Percentiles rank a stretch among this genome's conserved stretches.
Conservation (phyloP, 2,113 vertebrate species). For the Penelope pileata region DNA sequence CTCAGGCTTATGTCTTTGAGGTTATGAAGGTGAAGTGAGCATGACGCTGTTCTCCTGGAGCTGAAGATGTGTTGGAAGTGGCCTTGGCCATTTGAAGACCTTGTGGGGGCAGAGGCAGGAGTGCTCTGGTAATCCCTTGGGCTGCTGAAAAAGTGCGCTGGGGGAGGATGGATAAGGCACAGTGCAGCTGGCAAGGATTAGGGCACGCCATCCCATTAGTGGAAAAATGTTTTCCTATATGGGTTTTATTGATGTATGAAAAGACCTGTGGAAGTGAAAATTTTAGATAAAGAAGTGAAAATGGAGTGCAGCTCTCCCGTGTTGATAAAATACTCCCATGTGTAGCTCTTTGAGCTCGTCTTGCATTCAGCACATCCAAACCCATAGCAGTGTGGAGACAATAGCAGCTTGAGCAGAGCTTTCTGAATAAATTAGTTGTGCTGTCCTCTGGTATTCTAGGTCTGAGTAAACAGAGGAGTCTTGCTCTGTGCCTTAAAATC, state of each 20-base stretch:
- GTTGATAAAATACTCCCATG: not conserved
- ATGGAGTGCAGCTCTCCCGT: not conserved
- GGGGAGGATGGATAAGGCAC: not conserved
- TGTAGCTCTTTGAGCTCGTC: not conserved
- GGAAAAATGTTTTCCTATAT: not conserved
- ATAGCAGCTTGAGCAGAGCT: not conserved
- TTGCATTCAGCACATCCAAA: not conserved
- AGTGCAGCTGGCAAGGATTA: not conserved
- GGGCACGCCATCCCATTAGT: not conserved
- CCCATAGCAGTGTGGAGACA: not conserved
- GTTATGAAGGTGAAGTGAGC: not conserved
- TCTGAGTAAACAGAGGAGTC: conserved; percentile 55
- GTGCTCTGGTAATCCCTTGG: not conserved
- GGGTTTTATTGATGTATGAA: not conserved
- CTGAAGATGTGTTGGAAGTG: not conserved
- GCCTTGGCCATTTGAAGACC: not conserved
- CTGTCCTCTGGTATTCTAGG: not conserved
- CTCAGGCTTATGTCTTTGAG: not conserved
- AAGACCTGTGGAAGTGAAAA: conserved; percentile 16
- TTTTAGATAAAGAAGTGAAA: not conserved
- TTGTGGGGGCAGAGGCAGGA: not conserved
- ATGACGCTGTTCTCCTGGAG: not conserved
- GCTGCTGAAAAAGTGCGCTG: not conserved
- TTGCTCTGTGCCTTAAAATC: conserved; percentile 28
- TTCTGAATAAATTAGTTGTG: not conserved